A percentile compares a stretch with the other conserved stretches of the same genome.
These are phyloP conservation scores for Lophotriccus pileatus DNA, from an alignment of 2,797 vertebrate genomes.

Conservation along the genomic window DNA sequence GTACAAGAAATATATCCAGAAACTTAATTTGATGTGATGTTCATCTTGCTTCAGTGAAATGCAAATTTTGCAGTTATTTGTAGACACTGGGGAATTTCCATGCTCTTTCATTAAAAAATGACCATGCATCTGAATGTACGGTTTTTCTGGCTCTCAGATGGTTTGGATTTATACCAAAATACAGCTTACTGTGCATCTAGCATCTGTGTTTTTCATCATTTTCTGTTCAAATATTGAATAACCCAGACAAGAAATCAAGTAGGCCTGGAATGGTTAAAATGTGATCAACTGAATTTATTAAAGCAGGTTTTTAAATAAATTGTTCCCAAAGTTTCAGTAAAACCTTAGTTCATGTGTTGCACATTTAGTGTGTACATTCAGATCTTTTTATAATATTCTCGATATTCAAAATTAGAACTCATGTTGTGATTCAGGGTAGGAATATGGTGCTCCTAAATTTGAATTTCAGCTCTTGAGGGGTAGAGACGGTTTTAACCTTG, in stretches of 20 bases:
- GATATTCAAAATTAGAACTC: not conserved
- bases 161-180: not conserved
- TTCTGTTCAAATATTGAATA: not conserved
- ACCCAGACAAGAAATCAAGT: not conserved
- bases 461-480: not conserved
- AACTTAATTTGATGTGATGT: not conserved
- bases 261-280: not conserved
- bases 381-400: not conserved
- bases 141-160: not conserved
- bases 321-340: not conserved
- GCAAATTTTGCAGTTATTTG: not conserved
- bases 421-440: not conserved
- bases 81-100: not conserved
- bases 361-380: not conserved
- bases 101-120: not conserved
- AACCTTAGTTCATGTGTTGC: not conserved
- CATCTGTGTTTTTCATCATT: not conserved
- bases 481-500: not conserved
- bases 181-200: not conserved
- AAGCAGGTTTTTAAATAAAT: not conserved
- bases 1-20: not conserved
- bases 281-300: not conserved
- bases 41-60: not conserved
- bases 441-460: not conserved
- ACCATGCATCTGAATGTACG: not conserved